Conservation (phyloP, 2,888 invertebrate genomes). For the Hedychridium roseum region DNA sequence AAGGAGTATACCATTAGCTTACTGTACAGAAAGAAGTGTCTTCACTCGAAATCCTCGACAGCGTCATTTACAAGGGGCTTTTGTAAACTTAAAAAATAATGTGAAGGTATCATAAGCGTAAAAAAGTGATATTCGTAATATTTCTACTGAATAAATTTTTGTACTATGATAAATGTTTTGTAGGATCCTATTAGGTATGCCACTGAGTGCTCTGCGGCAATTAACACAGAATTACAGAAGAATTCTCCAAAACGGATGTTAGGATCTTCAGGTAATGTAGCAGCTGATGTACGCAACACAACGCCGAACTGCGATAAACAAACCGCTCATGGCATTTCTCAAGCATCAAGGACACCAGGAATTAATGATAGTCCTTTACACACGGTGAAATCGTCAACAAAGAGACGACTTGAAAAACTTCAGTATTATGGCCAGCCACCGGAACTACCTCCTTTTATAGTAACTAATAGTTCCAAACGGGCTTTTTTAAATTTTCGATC, state of each 20-base stretch:
- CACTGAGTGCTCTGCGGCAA: conserved; percentile 39
- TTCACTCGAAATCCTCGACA: conserved; percentile 72
- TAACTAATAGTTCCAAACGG: conserved; percentile 32
- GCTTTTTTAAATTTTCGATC: conserved; percentile 36
- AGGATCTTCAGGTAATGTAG: conserved; percentile 19
- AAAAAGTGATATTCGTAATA: neutral
- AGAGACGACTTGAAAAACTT: conserved; percentile 65
- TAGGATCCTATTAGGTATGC: conserved; percentile 44
- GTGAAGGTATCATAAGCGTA: conserved; percentile 41
- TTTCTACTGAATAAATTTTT: neutral
- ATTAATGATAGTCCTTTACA: conserved; percentile 10
- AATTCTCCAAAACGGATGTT: conserved; percentile 37
- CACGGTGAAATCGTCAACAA: conserved; percentile 25
- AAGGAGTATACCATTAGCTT: conserved; percentile 67
- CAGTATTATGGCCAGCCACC: conserved; percentile 69
- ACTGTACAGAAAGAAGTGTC: conserved; percentile 71
- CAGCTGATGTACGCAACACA: conserved; percentile 21
- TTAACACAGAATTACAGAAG: conserved; percentile 45
- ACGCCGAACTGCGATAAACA: conserved; percentile 17
- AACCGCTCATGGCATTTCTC: conserved; percentile 6
- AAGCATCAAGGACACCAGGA: neutral
- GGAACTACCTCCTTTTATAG: conserved; percentile 65
- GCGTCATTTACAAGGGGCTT: conserved; percentile 63
- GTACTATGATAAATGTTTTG: neutral
- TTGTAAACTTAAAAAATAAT: conserved; percentile 63